A percentile compares a stretch with the other conserved stretches of the same genome.
Conservation (phyloP, 2,888 invertebrate species). For the Phrixothrix hirtus region DNA sequence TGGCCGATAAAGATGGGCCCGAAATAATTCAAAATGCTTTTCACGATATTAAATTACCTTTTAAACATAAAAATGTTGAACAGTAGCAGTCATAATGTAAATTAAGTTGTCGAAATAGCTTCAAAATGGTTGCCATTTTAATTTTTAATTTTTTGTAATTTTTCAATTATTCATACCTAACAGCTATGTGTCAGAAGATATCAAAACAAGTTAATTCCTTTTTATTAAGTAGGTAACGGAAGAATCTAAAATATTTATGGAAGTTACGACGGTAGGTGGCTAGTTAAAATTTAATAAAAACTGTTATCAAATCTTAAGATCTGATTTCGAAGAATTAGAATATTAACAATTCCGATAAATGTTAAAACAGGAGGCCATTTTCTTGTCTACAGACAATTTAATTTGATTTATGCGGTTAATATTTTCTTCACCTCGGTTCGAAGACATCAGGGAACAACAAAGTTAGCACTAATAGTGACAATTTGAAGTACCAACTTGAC, state of each 20-base stretch:
- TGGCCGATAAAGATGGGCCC: neutral
- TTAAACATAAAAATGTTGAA: slow-evolving; percentile 24
- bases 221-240: neutral
- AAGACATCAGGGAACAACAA: slow-evolving; percentile 5
- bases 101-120: slow-evolving; percentile 23
- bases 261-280: slow-evolving; percentile 9
- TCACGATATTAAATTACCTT: slow-evolving; percentile 19
- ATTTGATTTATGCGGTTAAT: slow-evolving; percentile 18
- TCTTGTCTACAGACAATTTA: slow-evolving; percentile 13
- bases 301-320: slow-evolving; percentile 13
- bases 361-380: slow-evolving; percentile 19
- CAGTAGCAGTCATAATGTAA: slow-evolving; percentile 23
- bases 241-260: slow-evolving; percentile 6
- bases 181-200: too few relatives aligned
- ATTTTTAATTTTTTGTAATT: slow-evolving; percentile 7
- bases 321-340: slow-evolving; percentile 24
- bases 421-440: slow-evolving; percentile 2
- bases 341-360: slow-evolving; percentile 19
- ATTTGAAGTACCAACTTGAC: slow-evolving; percentile 9
- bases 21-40: slow-evolving; percentile 5
- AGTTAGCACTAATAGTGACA: slow-evolving; percentile 16
- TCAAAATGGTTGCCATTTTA: slow-evolving; percentile 8
- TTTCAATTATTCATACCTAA: too few relatives aligned
- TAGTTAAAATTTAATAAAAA: slow-evolving; percentile 4
- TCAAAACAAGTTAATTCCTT: too few relatives aligned